Evolutionary conservation across 2,888 invertebrate species (phyloP).

Genomic region (Chromoteleia sp.): DNA sequence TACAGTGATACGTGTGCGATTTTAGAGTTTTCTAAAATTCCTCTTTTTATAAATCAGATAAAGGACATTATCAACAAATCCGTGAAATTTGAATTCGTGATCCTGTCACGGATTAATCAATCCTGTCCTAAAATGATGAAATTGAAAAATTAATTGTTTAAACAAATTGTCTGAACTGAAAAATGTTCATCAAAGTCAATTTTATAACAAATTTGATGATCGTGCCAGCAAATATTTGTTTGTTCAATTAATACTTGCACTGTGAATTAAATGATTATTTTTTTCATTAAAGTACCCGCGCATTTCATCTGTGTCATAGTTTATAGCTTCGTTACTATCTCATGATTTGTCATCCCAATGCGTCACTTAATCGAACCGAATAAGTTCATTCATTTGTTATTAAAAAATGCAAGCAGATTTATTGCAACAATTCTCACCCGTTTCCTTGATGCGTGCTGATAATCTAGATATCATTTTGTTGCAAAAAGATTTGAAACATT

Average conservation of each 20-base stretch:
- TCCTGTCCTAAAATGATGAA: too few species aligned
- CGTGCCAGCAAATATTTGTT: too few species aligned
- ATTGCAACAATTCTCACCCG: background rate
- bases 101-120: too few species aligned
- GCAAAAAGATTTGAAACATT: background rate
- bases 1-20: too few species aligned
- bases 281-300: background rate
- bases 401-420: background rate
- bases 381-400: constrained; percentile 7
- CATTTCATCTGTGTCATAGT: background rate
- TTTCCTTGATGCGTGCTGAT: background rate
- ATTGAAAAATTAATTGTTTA: too few species aligned
- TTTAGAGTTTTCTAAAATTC: background rate
- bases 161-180: too few species aligned
- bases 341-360: background rate
- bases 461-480: background rate
- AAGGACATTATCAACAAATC: too few species aligned
- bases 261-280: constrained; percentile 2
- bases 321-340: constrained; percentile 2
- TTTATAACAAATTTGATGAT: too few species aligned
- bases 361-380: constrained; percentile 6
- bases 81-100: too few species aligned
- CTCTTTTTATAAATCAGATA: constrained; percentile 1
- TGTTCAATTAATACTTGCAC: background rate
- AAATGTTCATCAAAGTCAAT: too few species aligned